Evolutionary conservation across 2,113 vertebrate genomes (phyloP), one percentile per base, ranked within the genome.

Genomic region (Salvelinus fontinalis): DNA sequence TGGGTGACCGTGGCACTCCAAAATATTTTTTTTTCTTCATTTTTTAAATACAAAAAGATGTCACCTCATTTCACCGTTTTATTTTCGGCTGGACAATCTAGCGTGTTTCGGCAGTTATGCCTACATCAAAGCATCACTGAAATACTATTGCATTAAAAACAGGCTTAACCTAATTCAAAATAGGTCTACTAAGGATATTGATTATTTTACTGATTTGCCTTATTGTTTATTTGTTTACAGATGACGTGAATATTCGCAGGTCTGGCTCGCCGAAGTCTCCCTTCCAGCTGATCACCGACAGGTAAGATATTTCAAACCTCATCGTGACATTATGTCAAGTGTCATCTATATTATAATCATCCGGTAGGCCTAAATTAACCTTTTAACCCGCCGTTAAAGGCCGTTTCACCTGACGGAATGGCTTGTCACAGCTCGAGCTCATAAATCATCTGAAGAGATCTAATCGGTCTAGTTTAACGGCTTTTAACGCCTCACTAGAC

Each of bases 221-320:
- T 48, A 9, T 65, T 73, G 62, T 44, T 72, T 76, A 18, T 4
- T 81, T 77, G 64, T 44, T 70, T 66, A n/a, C 91, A 98, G 97
- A 97, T 83, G 95, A 95, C 89, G 96, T 97, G 89, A 95, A 94
- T 60, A 83, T 94, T 89, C 93, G 95, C 86, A 95, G 95, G 88
- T 93, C 93, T 0, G 95, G 96, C 5, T 95, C 97, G 69, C 95
- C 96, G 79, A 97, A 97, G 90, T 94, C 97, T 18, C 89, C 96
- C 27, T 98, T 99, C 90, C 96, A 96, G 90, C 92, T 96, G 59
- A 94, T 96, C 79, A 94, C 94, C 79, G 97, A 99, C 95, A 99
- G 97, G 98, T 99, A 95, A 91, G 91, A 22, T 77, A 70, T 80
- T 54, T 54, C 51, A 26, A 83, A 85, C 24, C 81, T 80, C 75